Evolutionary conservation across 2,888 invertebrate species (phyloP), one percentile per base, ranked within the genome.

Genomic region (Catocala nupta): DNA sequence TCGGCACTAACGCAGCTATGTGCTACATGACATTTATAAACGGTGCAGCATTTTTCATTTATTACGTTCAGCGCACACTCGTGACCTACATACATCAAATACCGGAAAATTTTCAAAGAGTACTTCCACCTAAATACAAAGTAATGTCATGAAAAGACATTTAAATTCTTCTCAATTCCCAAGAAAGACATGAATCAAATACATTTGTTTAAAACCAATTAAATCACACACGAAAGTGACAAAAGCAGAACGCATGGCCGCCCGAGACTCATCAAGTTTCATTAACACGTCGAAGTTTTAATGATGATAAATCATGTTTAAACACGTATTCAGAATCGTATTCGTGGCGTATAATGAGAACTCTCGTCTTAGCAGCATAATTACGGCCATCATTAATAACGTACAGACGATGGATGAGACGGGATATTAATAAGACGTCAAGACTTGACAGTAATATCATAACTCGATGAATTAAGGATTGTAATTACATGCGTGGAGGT

Each of bases 301-400:
- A 91, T 86, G 83, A 88, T 87, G 90, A 89, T 86, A 82, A 86
- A 90, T 88, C 84, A 81, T 83, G 76, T 85, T 83, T 81, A 81
- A 83, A 77, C 78, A 83, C 78, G 80, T 82, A 83, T 87, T 87
- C 83, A 84, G 82, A 85, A 78, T 84, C 81, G 78, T 83, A 83
- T 83, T 81, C 75, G 81, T 81, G 76, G 76, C 79, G 79, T 81
- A 81, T 86, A 87, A 88, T 85, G 77, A 72, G 75, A 75, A 69
- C 61, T 73, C 81, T 78, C 79, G 78, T 81, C 80, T 85, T 84
- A 81, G 83, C 70, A 78, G 81, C 82, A 88, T 91, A 89, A 92
- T 90, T 90, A 90, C 86, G 76, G 71, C 69, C 71, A 82, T 82
- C 88, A 90, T 92, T 90, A 90, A 92, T 91, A 89, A 88, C 86